Conservation (phyloP, 2,113 vertebrate species). For the Amblyopsis rosae region DNA sequence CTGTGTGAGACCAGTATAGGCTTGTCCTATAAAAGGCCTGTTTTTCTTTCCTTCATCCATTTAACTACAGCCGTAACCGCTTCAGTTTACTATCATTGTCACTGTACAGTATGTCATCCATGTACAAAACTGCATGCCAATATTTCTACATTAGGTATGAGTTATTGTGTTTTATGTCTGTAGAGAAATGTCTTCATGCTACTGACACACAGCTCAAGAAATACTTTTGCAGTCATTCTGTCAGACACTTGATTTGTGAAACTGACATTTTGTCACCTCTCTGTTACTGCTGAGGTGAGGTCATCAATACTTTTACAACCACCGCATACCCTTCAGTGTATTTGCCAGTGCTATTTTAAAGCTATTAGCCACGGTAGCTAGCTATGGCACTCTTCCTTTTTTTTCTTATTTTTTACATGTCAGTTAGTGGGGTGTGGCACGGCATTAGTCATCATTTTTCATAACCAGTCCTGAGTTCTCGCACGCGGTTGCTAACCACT, state of each 20-base stretch:
- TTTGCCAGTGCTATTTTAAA: slow-evolving; percentile 33
- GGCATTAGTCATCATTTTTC: slow-evolving; percentile 69
- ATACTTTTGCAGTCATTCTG: too few species aligned
- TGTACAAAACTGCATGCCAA: too few species aligned
- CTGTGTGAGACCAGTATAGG: too few species aligned
- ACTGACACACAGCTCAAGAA: too few species aligned
- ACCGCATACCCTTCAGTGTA: slow-evolving; percentile 3
- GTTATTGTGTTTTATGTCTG: too few species aligned
- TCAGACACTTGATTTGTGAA: background rate
- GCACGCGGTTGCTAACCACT: slow-evolving; percentile 1
- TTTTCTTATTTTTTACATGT: slow-evolving; percentile 39
- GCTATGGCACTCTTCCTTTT: slow-evolving; percentile 28
- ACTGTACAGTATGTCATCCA: too few species aligned
- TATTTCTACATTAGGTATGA: too few species aligned
- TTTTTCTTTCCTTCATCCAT: too few species aligned
- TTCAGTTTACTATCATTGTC: too few species aligned
- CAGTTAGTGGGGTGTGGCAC: slow-evolving; percentile 59
- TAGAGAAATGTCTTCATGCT: too few species aligned
- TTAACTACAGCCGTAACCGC: too few species aligned
- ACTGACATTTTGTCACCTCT: slow-evolving; percentile 2
- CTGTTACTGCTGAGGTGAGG: background rate
- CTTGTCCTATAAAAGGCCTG: too few species aligned
- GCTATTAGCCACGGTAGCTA: background rate
- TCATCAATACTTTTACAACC: slow-evolving; percentile 5
- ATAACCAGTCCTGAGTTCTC: slow-evolving; percentile 9